phyloP scores from a whole-genome alignment of 1,140 invertebrate species.

The Philopotamus ludificatus region DNA sequence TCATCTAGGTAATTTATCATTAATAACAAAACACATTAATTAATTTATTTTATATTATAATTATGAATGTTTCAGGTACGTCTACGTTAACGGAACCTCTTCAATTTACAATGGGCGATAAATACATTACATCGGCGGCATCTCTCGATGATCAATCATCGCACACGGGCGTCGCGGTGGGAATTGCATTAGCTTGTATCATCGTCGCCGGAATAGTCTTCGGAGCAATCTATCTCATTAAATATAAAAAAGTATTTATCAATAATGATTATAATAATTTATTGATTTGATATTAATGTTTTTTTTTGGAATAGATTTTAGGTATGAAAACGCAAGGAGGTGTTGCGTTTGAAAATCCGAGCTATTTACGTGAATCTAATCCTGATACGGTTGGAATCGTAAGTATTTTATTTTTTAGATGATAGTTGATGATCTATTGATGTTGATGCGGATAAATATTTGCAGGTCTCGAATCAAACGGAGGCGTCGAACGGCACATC shows the following conservation, averaged over 20 bases:
- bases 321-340: slow-evolving; percentile 61
- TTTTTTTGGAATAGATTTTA: slow-evolving; percentile 47
- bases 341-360: slow-evolving; percentile 83
- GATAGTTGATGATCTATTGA: neutral
- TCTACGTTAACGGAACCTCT: slow-evolving; percentile 71
- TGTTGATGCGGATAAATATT: neutral
- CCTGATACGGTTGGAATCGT: slow-evolving; percentile 68
- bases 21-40: neutral
- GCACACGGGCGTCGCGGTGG: slow-evolving; percentile 63
- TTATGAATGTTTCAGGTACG: slow-evolving; percentile 56
- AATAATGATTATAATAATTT: neutral
- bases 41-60: neutral
- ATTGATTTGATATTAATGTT: slow-evolving; percentile 5
- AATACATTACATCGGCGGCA: slow-evolving; percentile 65
- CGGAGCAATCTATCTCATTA: slow-evolving; percentile 65
- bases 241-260: slow-evolving; percentile 62
- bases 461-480: slow-evolving; percentile 16
- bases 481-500: slow-evolving; percentile 3
- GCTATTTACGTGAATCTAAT: slow-evolving; percentile 74
- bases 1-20: slow-evolving; percentile 55
- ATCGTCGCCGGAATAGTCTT: slow-evolving; percentile 63
- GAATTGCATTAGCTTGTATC: slow-evolving; percentile 65
- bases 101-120: slow-evolving; percentile 69
- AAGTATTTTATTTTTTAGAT: slow-evolving; percentile 44
- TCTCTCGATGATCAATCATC: slow-evolving; percentile 58